Evolutionary conservation across 2,888 invertebrate genomes (phyloP).

Genomic region (Microctonus hyperodae): DNA sequence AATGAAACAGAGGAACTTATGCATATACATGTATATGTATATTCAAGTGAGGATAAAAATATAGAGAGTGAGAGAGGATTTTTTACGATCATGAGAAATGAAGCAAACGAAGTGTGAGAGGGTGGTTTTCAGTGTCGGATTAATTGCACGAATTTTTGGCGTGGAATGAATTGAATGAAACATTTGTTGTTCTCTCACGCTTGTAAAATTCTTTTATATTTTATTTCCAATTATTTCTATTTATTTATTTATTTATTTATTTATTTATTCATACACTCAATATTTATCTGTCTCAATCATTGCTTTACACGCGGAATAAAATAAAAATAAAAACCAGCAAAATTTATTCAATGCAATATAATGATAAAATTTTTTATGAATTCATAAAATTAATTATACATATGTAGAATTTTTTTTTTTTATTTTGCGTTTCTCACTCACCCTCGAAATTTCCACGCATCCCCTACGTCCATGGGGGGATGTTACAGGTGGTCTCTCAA

Average conservation of each 20-base stretch:
- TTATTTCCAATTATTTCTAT: background rate
- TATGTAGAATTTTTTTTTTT: too few species aligned
- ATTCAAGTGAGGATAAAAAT: background rate
- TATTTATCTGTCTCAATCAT: too few species aligned
- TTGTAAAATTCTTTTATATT: background rate
- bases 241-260: background rate
- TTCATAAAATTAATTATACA: too few species aligned
- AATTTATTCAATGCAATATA: too few species aligned
- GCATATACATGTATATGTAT: too few species aligned
- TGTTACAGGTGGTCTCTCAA: conserved; percentile 5
- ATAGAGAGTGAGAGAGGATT: background rate
- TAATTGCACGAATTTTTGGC: background rate
- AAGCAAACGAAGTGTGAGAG: background rate
- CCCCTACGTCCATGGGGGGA: background rate
- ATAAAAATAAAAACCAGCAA: too few species aligned
- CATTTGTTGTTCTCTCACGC: background rate
- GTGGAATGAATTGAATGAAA: background rate
- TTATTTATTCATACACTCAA: too few species aligned
- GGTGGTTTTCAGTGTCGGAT: background rate
- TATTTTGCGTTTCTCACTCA: background rate
- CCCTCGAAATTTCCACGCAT: background rate
- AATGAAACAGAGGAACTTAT: background rate
- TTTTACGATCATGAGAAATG: background rate
- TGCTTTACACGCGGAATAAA: too few species aligned
- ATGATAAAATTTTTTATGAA: too few species aligned